These are phyloP conservation scores for Sardinella longiceps DNA, from an alignment of 2,797 vertebrate species.

Conservation along the genomic window DNA sequence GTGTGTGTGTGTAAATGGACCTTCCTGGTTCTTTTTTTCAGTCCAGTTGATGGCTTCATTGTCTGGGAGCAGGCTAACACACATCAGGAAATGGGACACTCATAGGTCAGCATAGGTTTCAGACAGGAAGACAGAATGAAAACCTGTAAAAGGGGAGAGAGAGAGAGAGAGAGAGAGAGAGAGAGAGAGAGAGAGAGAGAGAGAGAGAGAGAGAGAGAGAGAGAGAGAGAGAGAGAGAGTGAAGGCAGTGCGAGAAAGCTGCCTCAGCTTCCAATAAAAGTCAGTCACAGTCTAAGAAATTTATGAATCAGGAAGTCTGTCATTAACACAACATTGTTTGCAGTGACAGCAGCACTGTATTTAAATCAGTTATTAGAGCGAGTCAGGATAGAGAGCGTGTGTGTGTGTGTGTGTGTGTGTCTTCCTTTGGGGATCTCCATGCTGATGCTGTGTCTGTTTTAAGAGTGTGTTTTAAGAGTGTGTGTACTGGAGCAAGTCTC, in stretches of 20 bases:
- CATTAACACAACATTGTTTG: conserved; percentile 1
- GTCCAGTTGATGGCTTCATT: conserved; percentile 47
- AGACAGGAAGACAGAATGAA: conserved; percentile 28
- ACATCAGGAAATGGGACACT: conserved; percentile 45
- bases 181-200: background rate
- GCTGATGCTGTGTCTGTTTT: background rate
- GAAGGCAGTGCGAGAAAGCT: background rate
- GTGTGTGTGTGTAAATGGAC: background rate
- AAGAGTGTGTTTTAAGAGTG: conserved; percentile 4
- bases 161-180: no score
- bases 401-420: no score
- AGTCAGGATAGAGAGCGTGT: background rate
- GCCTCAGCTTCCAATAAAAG: background rate
- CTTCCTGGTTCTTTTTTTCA: background rate
- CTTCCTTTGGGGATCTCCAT: background rate
- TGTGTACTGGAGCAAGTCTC: background rate
- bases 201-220: background rate
- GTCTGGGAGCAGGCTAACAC: conserved; percentile 39
- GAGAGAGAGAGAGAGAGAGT: background rate
- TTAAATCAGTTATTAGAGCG: background rate
- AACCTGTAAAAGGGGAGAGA: background rate
- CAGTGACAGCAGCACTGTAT: background rate
- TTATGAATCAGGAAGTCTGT: background rate
- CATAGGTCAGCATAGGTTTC: conserved; percentile 8
- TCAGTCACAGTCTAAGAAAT: background rate